Percentiles rank a stretch among this genome's conserved stretches.
These are phyloP conservation scores for Colletes gigas DNA, from an alignment of 1,140 invertebrate species.

Conservation along the genomic window DNA sequence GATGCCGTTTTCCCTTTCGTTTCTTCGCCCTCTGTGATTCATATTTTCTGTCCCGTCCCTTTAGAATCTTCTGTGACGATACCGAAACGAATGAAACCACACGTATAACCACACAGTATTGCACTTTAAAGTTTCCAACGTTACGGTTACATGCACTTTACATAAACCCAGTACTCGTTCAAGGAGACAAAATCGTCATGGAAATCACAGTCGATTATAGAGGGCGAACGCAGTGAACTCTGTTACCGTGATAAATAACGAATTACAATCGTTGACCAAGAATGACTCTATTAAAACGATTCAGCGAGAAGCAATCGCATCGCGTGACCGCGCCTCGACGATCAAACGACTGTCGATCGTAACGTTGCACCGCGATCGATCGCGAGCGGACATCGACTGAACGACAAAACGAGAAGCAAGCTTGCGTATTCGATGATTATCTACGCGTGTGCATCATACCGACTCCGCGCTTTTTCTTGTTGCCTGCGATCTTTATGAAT, in stretches of 20 bases:
- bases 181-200: too few relatives aligned
- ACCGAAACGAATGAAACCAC: background rate
- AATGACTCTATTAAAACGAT: background rate
- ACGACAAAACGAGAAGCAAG: background rate
- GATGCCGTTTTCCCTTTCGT: background rate
- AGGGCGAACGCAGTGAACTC: background rate
- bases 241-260: background rate
- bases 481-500: background rate
- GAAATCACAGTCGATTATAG: background rate
- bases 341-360: background rate
- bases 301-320: background rate
- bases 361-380: background rate
- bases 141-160: background rate
- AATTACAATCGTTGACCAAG: background rate
- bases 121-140: background rate
- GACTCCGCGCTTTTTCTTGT: background rate
- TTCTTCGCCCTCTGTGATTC: slow-evolving; percentile 2
- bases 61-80: background rate
- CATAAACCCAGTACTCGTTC: background rate
- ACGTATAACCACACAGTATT: background rate
- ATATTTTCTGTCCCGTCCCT: background rate
- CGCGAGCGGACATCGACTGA: background rate
- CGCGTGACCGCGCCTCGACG: background rate
- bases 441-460: background rate
- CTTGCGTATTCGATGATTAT: background rate